phyloP scores from a whole-genome alignment of 2,113 vertebrate species.

The Poeciliopsis occidentalis region DNA sequence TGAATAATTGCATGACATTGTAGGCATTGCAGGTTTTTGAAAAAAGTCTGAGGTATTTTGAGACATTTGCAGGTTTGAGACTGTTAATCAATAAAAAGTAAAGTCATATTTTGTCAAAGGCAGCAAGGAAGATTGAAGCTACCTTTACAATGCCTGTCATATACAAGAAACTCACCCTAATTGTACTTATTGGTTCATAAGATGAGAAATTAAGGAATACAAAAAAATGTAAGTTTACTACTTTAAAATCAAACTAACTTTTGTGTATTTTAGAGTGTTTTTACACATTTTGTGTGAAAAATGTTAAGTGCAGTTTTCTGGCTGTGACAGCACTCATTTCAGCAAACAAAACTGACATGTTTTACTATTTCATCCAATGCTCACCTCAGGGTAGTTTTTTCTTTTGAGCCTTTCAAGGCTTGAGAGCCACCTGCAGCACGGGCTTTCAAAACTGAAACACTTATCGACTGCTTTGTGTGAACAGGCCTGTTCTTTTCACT shows the following conservation, averaged over 20 bases:
- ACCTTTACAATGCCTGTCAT: no score
- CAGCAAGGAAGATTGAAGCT: no score
- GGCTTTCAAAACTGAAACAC: slow-evolving; percentile 22
- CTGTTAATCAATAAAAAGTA: no score
- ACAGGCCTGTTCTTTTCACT: neutral
- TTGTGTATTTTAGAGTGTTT: no score
- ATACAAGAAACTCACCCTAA: no score
- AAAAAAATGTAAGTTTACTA: no score
- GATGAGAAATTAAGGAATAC: no score
- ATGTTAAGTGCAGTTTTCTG: neutral
- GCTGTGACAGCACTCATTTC: no score
- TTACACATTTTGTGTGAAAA: no score
- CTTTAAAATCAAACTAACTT: no score
- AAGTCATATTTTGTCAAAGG: no score
- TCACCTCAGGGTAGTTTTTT: slow-evolving; percentile 8
- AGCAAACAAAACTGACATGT: neutral
- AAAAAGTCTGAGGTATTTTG: neutral
- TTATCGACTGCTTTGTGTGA: slow-evolving; percentile 12
- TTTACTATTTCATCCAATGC: neutral
- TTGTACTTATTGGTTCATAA: no score
- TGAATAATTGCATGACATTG: neutral
- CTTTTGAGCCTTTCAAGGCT: slow-evolving; percentile 6
- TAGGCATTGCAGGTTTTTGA: neutral
- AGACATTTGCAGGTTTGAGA: neutral
- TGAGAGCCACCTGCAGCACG: slow-evolving; percentile 7